Base-by-base conservation (phyloP, 1,140 invertebrate species). In the Hermetia illucens region DNA sequence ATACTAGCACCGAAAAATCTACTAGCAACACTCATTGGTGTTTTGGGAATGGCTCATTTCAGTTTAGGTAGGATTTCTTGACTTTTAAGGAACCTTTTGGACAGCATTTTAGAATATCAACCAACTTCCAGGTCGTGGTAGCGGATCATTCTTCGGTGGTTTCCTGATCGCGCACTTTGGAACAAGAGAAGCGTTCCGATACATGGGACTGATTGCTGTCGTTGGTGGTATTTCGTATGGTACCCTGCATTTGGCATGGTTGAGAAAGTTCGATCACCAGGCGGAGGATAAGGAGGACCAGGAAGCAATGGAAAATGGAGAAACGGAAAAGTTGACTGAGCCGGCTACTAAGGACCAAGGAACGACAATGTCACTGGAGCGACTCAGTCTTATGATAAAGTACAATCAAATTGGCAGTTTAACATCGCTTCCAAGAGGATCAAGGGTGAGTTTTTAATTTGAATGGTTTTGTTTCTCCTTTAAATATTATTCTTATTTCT, bases 31-130 rank as follows among this genome's bases (percentile, higher is more conserved):
- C 62, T 88, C 15, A 84, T 85, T 45, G 82, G 83, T 24, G 71
- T 88, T 1, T 61, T 86, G 21, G 82, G 79, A 43, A 84, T 85
- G 69, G 73, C 84, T 9, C 83, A 86, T 63, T 85, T 82, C 51
- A 82, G 79, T 62, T 68, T 84, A 51, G 81, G 79, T 75, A 65
- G 53, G 58, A 47, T 13, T n/a, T n/a, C n/a, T n/a, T n/a, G n/a
- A n/a, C n/a, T n/a, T n/a, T n/a, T n/a, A n/a, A n/a, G n/a, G n/a
- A n/a, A n/a, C n/a, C n/a, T n/a, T n/a, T n/a, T n/a, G n/a, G n/a
- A n/a, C n/a, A n/a, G n/a, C n/a, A n/a, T n/a, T n/a, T n/a, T n/a
- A n/a, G n/a, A n/a, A n/a, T n/a, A n/a, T n/a, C n/a, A n/a, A n/a
- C n/a, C n/a, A n/a, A n/a, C n/a, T n/a, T n/a, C 3, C 36, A 58